phyloP scores from a whole-genome alignment of 2,113 vertebrate genomes.

The Antechinus stuartii region DNA sequence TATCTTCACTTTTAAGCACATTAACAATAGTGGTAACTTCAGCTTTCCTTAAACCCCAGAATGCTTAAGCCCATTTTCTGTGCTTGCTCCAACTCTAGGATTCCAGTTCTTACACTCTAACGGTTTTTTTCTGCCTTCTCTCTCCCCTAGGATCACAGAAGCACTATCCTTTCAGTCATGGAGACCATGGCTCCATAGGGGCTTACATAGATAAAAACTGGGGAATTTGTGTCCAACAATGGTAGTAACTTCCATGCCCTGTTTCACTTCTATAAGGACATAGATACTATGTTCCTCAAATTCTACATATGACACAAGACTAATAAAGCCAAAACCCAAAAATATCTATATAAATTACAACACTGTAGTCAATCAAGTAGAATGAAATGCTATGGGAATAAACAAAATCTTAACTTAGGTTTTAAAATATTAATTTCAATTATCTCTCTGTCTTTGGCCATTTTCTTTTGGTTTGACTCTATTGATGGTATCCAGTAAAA shows the following conservation, averaged over 20 bases:
- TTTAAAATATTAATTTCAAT: background rate
- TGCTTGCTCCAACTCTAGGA: background rate
- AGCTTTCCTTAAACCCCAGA: background rate
- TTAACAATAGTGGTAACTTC: background rate
- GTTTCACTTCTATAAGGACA: background rate
- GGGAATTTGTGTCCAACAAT: background rate
- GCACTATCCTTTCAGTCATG: background rate
- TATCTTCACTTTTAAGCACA: background rate
- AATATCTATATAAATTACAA: background rate
- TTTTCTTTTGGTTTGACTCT: background rate
- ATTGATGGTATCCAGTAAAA: background rate
- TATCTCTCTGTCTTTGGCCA: background rate
- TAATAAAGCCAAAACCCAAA: background rate
- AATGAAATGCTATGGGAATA: background rate
- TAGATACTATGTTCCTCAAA: background rate
- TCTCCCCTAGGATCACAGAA: background rate
- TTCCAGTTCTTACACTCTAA: background rate
- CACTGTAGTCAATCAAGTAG: background rate
- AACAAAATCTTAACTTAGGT: background rate
- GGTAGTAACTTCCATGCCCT: background rate
- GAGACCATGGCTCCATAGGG: background rate
- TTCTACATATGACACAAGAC: background rate
- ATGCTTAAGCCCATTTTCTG: background rate
- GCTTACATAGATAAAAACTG: background rate
- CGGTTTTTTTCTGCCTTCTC: background rate